phyloP scores from a whole-genome alignment of 2,797 vertebrate genomes.

The Arrhamphus sclerolepis region DNA sequence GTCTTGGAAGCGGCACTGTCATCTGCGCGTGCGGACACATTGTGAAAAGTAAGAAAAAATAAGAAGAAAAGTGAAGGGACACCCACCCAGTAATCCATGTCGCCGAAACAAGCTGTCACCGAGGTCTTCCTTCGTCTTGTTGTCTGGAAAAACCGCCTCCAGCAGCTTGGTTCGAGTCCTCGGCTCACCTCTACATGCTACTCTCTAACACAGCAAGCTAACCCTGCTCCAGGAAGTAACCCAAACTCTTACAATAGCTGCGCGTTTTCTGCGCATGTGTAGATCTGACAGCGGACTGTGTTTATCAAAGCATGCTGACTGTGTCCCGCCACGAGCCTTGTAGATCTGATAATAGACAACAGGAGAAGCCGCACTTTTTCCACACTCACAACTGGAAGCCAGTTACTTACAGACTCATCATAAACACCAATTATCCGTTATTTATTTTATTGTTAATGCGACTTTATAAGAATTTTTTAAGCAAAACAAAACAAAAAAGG shows the following conservation, averaged over 20 bases:
- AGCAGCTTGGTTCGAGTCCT: constrained; percentile 39
- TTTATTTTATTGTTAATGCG: too few relatives aligned
- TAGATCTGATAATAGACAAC: constrained; percentile 16
- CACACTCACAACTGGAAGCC: neutral
- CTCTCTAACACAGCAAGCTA: constrained; percentile 61
- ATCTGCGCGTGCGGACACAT: too few relatives aligned
- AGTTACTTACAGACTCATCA: too few relatives aligned
- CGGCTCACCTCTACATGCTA: constrained; percentile 70
- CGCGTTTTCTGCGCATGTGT: constrained; percentile 17
- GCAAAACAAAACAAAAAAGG: too few relatives aligned
- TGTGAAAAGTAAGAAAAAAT: neutral
- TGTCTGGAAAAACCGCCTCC: constrained; percentile 50
- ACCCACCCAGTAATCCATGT: constrained; percentile 84
- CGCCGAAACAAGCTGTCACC: constrained; percentile 32
- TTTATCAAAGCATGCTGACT: too few relatives aligned
- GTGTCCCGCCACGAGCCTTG: neutral
- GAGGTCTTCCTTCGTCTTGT: constrained; percentile 27
- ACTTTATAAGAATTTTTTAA: too few relatives aligned
- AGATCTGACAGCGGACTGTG: constrained; percentile 36
- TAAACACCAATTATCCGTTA: too few relatives aligned
- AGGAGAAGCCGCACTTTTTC: neutral
- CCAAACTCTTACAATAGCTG: neutral
- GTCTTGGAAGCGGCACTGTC: too few relatives aligned
- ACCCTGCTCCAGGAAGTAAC: constrained; percentile 72
- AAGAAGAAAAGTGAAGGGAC: constrained; percentile 18